phyloP scores from a whole-genome alignment of 2,797 vertebrate genomes.

The Sternotherus odoratus region DNA sequence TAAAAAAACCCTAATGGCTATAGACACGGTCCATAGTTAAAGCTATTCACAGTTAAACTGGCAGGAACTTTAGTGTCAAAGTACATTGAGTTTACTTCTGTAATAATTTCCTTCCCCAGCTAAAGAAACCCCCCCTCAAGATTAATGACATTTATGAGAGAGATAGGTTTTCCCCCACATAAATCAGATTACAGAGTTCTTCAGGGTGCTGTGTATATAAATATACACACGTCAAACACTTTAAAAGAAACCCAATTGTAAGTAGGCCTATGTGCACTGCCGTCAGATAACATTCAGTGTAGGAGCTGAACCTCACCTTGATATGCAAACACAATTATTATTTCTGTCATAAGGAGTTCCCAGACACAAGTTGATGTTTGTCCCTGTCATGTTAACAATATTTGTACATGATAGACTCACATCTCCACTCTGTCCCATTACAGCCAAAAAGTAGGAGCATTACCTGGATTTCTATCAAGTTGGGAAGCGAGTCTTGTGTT shows the following conservation, averaged over 20 bases:
- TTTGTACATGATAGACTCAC: background rate
- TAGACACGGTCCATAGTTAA: background rate
- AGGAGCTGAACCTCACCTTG: background rate
- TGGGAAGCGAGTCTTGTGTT: conserved; percentile 97
- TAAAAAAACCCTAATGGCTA: background rate
- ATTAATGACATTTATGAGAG: background rate
- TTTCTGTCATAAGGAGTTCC: background rate
- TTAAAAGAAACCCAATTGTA: background rate
- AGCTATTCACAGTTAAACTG: background rate
- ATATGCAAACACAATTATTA: background rate
- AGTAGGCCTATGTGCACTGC: background rate
- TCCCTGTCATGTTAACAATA: background rate
- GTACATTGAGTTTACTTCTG: background rate
- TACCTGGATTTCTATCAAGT: conserved; percentile 98
- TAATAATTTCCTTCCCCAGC: background rate
- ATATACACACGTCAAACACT: background rate
- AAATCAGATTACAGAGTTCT: background rate
- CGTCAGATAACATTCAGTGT: background rate
- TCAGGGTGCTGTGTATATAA: background rate
- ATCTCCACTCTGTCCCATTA: background rate
- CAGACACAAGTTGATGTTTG: background rate
- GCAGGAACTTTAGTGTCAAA: background rate
- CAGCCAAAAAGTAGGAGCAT: background rate
- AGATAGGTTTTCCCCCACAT: background rate
- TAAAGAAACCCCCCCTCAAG: background rate